Evolutionary conservation across 2,113 vertebrate genomes (phyloP).

Genomic region (Synodontis membranacea): DNA sequence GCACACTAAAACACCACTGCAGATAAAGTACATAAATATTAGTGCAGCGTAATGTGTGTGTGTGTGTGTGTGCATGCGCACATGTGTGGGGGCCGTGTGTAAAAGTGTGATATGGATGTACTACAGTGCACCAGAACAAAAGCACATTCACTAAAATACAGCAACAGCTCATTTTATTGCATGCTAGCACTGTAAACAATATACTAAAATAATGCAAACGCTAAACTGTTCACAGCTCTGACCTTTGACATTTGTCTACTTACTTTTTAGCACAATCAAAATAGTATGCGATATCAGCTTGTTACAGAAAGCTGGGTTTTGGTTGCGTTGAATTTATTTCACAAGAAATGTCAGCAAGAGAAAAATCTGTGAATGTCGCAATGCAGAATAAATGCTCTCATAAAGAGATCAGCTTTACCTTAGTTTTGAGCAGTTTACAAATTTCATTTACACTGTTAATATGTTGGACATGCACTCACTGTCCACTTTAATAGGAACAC

Average conservation of each 20-base stretch:
- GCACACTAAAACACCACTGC: constrained; percentile 60
- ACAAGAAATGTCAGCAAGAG: not conserved
- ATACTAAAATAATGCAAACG: not conserved
- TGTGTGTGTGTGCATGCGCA: constrained; percentile 28
- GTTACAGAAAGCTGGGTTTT: not conserved
- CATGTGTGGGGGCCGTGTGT: constrained; percentile 9
- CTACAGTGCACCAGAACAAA: not conserved
- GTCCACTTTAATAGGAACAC: not conserved
- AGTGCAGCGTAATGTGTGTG: constrained; percentile 39
- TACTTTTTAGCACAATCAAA: not conserved
- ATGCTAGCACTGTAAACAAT: not conserved
- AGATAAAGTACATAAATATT: constrained; percentile 57
- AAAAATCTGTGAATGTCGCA: not conserved
- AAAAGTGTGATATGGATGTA: constrained; percentile 16
- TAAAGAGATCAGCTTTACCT: not conserved
- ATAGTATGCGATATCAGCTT: not conserved
- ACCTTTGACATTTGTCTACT: not conserved
- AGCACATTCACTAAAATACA: not conserved
- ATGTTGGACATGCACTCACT: not conserved
- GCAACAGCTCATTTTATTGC: not conserved
- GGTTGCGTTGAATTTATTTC: not conserved
- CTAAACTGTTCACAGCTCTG: not conserved
- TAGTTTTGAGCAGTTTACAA: not conserved
- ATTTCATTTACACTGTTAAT: not conserved
- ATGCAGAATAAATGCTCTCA: too few relatives aligned